Percentiles rank a stretch among this genome's conserved stretches.
phyloP scores from a whole-genome alignment of 2,888 invertebrate species.

The Caenorhabditis afra region DNA sequence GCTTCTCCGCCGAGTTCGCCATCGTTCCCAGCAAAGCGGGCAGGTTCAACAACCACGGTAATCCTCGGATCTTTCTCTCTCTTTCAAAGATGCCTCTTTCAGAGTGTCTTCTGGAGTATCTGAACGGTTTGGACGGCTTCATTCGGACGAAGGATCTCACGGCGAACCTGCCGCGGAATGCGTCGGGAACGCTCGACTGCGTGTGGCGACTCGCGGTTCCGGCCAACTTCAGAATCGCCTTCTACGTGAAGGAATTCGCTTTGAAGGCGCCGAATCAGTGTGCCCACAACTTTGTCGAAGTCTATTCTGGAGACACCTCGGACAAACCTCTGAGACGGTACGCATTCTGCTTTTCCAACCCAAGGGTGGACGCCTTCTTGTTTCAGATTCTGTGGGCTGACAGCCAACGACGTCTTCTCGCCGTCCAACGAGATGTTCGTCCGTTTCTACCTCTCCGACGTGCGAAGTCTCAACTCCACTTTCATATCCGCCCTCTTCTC shows the following conservation, averaged over 20 bases:
- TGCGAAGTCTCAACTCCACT: constrained; percentile 58
- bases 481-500: constrained; percentile 64
- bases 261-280: constrained; percentile 78
- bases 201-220: constrained; percentile 74
- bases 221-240: constrained; percentile 61
- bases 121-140: constrained; percentile 69
- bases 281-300: constrained; percentile 77
- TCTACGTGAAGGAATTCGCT: constrained; percentile 75
- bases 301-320: constrained; percentile 76
- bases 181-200: constrained; percentile 71
- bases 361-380: too few species aligned
- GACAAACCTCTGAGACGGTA: constrained; percentile 69
- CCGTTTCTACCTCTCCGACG: constrained; percentile 63
- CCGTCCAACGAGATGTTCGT: constrained; percentile 66
- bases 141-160: constrained; percentile 64
- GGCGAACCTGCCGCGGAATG: constrained; percentile 51
- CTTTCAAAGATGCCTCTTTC: not conserved
- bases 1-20: constrained; percentile 81
- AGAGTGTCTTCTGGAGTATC: constrained; percentile 73
- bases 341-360: not conserved
- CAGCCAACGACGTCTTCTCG: constrained; percentile 66
- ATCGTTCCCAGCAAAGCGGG: constrained; percentile 62
- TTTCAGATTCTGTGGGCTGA: constrained; percentile 71
- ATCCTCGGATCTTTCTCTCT: not conserved
- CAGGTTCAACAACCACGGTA: constrained; percentile 45